These are phyloP conservation scores for Okamejei kenojei DNA, from an alignment of 2,797 vertebrate genomes.

Conservation along the genomic window DNA sequence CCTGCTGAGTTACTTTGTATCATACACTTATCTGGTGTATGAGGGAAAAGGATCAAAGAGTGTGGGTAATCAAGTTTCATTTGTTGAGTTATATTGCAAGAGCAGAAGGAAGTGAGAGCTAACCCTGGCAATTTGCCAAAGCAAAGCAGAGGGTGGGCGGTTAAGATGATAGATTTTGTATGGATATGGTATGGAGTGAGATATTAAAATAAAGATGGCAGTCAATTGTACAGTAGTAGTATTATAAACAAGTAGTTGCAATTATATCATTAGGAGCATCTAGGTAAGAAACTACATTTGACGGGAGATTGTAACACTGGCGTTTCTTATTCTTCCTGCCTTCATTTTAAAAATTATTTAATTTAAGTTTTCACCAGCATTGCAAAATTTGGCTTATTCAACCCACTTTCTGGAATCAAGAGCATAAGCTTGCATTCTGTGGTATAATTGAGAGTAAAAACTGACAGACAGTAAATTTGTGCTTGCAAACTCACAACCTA, in stretches of 20 bases:
- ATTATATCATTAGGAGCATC: background rate
- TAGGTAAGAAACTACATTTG: background rate
- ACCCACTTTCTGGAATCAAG: background rate
- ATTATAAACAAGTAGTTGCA: background rate
- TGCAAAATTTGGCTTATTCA: background rate
- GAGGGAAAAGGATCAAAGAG: background rate
- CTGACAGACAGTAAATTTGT: background rate
- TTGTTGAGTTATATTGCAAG: background rate
- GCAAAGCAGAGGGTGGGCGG: background rate
- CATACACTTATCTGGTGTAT: background rate
- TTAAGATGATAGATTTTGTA: background rate
- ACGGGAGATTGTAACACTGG: background rate
- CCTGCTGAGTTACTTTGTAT: too few species aligned
- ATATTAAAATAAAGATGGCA: background rate
- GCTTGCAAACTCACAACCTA: background rate
- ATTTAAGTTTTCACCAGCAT: background rate
- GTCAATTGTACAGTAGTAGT: background rate
- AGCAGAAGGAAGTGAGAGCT: background rate
- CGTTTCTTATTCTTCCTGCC: background rate
- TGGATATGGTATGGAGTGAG: background rate
- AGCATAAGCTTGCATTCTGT: background rate
- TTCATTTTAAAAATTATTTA: background rate
- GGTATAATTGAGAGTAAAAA: background rate
- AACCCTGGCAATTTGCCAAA: background rate
- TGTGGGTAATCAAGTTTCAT: background rate